These are phyloP conservation scores for Himalopsyche anomala DNA, from an alignment of 2,888 invertebrate genomes.

Conservation along the genomic window DNA sequence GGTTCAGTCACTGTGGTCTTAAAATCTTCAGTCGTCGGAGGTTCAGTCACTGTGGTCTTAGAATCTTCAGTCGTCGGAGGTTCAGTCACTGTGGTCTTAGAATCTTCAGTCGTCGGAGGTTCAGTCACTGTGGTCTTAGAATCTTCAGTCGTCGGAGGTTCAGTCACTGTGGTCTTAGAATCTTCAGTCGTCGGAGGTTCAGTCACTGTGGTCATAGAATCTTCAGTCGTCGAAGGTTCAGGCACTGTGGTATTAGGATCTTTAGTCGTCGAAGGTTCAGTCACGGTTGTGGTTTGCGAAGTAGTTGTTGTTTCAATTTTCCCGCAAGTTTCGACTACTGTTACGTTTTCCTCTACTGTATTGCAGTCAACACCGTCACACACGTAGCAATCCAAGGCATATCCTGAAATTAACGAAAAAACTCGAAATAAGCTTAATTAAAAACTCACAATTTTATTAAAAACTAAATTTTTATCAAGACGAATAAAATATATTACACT, in stretches of 20 bases:
- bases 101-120: not conserved
- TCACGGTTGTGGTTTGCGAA: not conserved
- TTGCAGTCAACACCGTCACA: slow-evolving; percentile 43
- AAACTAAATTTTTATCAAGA: no score
- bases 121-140: not conserved
- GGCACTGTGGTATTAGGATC: not conserved
- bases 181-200: not conserved
- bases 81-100: not conserved
- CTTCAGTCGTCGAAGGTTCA: not conserved
- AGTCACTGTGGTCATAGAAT: not conserved
- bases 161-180: not conserved
- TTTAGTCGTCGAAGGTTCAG: not conserved
- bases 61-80: not conserved
- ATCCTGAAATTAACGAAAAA: slow-evolving; percentile 39
- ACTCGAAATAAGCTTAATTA: no score
- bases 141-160: not conserved
- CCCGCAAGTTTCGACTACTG: not conserved
- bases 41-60: not conserved
- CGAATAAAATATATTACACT: no score
- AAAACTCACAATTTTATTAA: no score
- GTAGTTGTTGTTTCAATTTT: not conserved
- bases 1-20: not conserved
- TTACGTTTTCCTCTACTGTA: not conserved
- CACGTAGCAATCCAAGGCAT: slow-evolving; percentile 43
- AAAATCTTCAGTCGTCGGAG: not conserved